Evolutionary conservation across 2,113 vertebrate genomes (phyloP).

Genomic region (Cryptotis parvus): DNA sequence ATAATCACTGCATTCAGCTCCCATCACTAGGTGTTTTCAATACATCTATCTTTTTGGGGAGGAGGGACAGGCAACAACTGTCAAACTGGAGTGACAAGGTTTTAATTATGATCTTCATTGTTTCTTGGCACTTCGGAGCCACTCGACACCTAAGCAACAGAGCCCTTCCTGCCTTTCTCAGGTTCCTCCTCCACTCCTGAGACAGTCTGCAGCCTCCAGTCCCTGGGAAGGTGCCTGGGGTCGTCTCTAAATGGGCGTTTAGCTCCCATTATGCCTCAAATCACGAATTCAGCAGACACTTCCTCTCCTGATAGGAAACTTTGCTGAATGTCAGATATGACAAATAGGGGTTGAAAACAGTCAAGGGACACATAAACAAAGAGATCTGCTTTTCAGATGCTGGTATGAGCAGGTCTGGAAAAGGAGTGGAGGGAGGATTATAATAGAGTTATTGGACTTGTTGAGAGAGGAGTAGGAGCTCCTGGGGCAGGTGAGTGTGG

Average conservation of each 20-base stretch:
- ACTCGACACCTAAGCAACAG: conserved; percentile 43
- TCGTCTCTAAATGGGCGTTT: conserved; percentile 54
- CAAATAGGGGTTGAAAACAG: neutral
- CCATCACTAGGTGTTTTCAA: neutral
- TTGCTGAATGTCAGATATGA: fast-evolving
- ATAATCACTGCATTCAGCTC: neutral
- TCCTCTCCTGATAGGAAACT: conserved; percentile 45
- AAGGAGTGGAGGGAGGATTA: conserved; percentile 37
- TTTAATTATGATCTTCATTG: conserved; percentile 63
- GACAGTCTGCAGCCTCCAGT: neutral
- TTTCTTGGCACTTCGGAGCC: neutral
- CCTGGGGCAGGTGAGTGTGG: neutral
- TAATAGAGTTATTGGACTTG: conserved; percentile 56
- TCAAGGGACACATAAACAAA: conserved; percentile 74
- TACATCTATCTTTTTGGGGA: neutral
- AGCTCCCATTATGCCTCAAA: conserved; percentile 29
- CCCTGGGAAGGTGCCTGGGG: neutral
- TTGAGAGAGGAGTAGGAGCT: conserved; percentile 27
- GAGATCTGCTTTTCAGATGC: conserved; percentile 61
- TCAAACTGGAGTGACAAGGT: neutral
- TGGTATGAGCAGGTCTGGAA: neutral
- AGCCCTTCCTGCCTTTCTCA: conserved; percentile 39
- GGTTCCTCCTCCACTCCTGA: conserved; percentile 56
- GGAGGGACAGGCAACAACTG: fast-evolving
- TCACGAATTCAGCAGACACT: fast-evolving